Evolutionary conservation across 2,888 invertebrate species (phyloP).

Genomic region (Pantelozetes paolii): DNA sequence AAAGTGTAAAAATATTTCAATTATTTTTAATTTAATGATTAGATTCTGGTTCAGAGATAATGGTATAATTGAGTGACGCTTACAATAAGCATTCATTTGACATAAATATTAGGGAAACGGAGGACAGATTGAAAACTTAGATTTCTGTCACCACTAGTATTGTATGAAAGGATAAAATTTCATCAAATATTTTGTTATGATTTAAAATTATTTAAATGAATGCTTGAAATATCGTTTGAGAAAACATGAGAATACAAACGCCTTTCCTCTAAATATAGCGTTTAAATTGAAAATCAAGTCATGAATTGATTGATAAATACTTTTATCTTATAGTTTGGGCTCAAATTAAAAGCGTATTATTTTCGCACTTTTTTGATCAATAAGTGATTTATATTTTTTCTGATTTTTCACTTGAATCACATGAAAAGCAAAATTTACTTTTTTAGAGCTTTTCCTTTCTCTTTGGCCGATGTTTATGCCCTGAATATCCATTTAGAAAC

Average conservation of each 20-base stretch:
- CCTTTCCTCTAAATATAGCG: neutral
- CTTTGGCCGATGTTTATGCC: neutral
- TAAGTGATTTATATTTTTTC: neutral
- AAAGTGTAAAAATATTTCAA: too few species aligned
- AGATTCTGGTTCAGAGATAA: neutral
- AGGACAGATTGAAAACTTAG: conserved; percentile 15
- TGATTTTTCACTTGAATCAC: neutral
- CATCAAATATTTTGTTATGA: too few species aligned
- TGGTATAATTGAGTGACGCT: conserved; percentile 15
- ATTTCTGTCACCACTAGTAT: conserved; percentile 18
- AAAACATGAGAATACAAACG: neutral
- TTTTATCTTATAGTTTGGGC: neutral
- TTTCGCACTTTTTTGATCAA: neutral
- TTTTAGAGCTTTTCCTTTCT: neutral
- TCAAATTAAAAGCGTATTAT: neutral
- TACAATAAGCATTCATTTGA: conserved; percentile 10
- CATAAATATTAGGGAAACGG: neutral
- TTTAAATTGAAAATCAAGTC: neutral
- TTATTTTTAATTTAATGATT: too few species aligned
- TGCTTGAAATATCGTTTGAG: too few species aligned
- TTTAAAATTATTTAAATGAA: too few species aligned
- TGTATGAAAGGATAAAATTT: too few species aligned
- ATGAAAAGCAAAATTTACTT: neutral
- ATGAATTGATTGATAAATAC: neutral
- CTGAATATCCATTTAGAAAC: conserved; percentile 3